These are phyloP conservation scores for Alviniconcha strummeri DNA, from an alignment of 2,888 invertebrate genomes.

Conservation along the genomic window DNA sequence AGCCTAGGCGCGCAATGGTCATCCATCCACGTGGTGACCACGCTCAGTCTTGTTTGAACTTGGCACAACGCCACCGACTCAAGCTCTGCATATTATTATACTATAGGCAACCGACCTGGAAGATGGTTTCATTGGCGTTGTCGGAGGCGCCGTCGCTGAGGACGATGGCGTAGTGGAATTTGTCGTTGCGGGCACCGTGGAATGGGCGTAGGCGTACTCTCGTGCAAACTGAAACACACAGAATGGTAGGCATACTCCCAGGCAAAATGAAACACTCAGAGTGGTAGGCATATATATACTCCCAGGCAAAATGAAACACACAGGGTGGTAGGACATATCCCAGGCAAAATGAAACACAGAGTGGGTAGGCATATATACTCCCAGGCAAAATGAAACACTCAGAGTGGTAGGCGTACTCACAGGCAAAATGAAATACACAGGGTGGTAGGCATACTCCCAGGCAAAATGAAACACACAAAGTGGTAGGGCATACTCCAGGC, in stretches of 20 bases:
- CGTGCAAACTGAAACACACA: conserved; percentile 16
- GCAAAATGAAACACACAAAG: background rate
- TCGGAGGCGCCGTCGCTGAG: conserved; percentile 51
- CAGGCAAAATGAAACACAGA: conserved; percentile 21
- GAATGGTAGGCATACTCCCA: background rate
- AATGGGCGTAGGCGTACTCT: conserved; percentile 25
- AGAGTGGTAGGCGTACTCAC: background rate
- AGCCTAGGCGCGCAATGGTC: no score
- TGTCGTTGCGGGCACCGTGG: conserved; percentile 28
- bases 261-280: background rate
- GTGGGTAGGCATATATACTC: background rate
- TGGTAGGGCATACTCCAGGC: background rate
- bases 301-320: background rate
- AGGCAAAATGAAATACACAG: background rate
- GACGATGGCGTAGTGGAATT: conserved; percentile 47
- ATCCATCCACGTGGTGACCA: no score
- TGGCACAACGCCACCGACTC: no score
- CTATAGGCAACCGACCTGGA: conserved; percentile 25
- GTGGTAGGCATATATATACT: background rate
- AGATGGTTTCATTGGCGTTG: conserved; percentile 40
- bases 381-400: conserved; percentile 9
- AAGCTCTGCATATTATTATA: no score
- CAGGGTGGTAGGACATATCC: background rate
- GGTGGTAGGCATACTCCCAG: background rate
- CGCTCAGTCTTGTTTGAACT: no score